Percentiles rank a stretch among this genome's conserved stretches.
Evolutionary conservation across 2,113 vertebrate genomes (phyloP).

Genomic region (Electrona antarctica): DNA sequence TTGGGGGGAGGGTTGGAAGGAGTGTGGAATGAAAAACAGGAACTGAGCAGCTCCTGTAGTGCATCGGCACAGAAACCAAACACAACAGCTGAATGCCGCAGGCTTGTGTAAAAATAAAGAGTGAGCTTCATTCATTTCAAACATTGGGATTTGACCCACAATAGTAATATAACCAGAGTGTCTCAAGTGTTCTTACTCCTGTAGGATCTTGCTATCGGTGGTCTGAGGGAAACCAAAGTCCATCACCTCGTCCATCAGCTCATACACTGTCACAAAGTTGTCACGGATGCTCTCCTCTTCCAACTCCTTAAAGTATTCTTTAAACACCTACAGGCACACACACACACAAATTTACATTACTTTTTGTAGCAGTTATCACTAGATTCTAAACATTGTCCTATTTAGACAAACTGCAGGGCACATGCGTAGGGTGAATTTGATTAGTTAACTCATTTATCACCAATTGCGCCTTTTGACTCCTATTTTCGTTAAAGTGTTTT

Average conservation of each 20-base stretch:
- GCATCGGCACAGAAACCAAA: not conserved
- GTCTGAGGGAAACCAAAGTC: constrained; percentile 86
- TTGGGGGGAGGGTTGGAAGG: not conserved
- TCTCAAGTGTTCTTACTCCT: constrained; percentile 77
- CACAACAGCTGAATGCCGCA: no score
- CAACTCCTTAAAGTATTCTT: constrained; percentile 83
- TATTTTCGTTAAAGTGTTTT: no score
- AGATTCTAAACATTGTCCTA: no score
- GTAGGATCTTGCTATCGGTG: constrained; percentile 84
- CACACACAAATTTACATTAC: not conserved
- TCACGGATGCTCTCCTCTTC: constrained; percentile 86
- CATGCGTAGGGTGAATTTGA: no score
- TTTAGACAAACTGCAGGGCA: no score
- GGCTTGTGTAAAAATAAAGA: no score
- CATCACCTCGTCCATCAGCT: constrained; percentile 85
- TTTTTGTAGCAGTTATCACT: no score
- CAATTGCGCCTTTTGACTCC: no score
- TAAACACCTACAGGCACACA: constrained; percentile 74
- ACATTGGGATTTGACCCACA: not conserved
- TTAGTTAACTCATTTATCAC: no score
- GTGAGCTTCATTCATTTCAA: not conserved
- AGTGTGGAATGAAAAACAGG: not conserved
- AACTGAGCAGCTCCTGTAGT: not conserved
- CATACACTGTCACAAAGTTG: constrained; percentile 85
- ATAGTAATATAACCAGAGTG: not conserved